Evolutionary conservation across 2,797 vertebrate genomes (phyloP), one percentile per base, ranked within the genome.

Genomic region (Falco berigora): DNA sequence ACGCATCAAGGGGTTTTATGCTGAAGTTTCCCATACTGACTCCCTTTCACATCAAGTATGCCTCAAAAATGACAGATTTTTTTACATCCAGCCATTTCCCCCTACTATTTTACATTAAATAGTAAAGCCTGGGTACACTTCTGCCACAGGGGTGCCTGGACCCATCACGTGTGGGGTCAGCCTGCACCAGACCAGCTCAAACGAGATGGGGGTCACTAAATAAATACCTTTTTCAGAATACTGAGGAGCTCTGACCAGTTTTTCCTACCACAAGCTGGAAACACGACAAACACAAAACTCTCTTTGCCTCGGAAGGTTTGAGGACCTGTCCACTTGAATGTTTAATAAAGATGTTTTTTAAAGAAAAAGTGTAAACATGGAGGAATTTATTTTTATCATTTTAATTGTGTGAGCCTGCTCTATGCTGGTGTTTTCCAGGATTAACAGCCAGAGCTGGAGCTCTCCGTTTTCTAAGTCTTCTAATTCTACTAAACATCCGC

Each of bases 401-500:
- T 80, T 72, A 97, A 96, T 91, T 53, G 85, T 18, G 71, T 86
- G 78, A 77, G 74, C 88, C 82, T 53, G 36, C 56, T 97, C 95
- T 93, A 88, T n/a, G 47, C 86, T 96, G 86, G 86, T 94, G 76
- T 96, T 98, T 97, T 38, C 73, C 96, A 95, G 97, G 97, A 98
- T 97, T 97, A 98, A 98, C 97, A 92, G 95, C 97, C 72, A 92
- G 52, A 97, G 96, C 79, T 30, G 25, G 95, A 95, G 97, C 95
- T 96, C 96, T 95, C 96, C 4, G 69, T 96, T 97, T 93, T 95
- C 97, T 76, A 82, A 97, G 97, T 92, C 96, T 97, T 97, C 97
- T 96, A 96, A 98, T 97, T 90, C 91, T 64, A 91, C 97, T 97
- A 97, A 98, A 97, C 97, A 97, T 97, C 97, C 97, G 21, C 97